These are phyloP conservation scores for Dinoponera quadriceps DNA, from an alignment of 1,140 invertebrate genomes.

Conservation along the genomic window DNA sequence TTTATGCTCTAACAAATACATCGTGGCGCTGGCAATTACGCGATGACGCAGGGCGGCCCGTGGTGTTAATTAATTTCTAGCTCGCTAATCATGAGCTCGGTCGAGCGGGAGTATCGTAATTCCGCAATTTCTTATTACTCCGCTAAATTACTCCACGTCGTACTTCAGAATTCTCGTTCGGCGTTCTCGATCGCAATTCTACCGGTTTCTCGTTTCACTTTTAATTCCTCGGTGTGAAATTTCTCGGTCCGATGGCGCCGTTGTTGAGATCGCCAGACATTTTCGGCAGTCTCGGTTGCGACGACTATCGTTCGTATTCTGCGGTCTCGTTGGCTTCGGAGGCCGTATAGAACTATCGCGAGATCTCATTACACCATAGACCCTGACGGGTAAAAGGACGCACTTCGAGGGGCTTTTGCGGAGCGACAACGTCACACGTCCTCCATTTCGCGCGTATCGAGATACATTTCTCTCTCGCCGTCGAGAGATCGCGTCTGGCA, in stretches of 20 bases:
- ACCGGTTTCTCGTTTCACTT: background rate
- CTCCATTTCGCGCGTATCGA: slow-evolving; percentile 1
- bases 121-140: slow-evolving; percentile 20
- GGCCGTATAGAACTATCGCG: background rate
- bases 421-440: background rate
- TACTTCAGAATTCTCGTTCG: background rate
- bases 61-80: slow-evolving; percentile 83
- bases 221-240: slow-evolving; percentile 8
- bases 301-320: background rate
- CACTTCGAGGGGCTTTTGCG: slow-evolving; percentile 1
- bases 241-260: background rate
- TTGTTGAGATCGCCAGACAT: background rate
- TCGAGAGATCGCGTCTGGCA: slow-evolving; percentile 7
- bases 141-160: background rate
- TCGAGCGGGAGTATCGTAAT: slow-evolving; percentile 55
- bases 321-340: background rate
- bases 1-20: slow-evolving; percentile 82
- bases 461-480: slow-evolving; percentile 20
- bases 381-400: background rate
- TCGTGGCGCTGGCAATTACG: slow-evolving; percentile 82
- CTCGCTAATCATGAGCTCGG: slow-evolving; percentile 61
- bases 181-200: background rate
- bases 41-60: slow-evolving; percentile 76
- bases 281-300: background rate
- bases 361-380: background rate